Evolutionary conservation across 2,113 vertebrate species (phyloP).

Genomic region (Malurus elegans): DNA sequence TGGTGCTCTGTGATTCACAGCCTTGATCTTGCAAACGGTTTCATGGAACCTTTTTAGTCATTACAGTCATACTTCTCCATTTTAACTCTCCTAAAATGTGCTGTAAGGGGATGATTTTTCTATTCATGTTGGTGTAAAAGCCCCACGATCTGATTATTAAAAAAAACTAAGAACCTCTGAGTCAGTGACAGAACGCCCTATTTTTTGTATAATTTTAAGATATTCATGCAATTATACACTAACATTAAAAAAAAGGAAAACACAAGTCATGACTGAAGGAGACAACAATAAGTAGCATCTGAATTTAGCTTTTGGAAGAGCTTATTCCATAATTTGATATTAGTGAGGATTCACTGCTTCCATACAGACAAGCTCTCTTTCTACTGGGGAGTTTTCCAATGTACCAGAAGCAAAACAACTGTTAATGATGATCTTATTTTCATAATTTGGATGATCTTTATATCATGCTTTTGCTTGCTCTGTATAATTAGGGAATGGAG

Average conservation of each 20-base stretch:
- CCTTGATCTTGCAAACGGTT: neutral
- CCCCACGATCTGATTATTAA: neutral
- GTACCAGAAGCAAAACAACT: neutral
- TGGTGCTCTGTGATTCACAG: neutral
- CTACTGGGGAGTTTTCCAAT: neutral
- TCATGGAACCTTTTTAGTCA: neutral
- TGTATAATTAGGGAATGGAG: neutral
- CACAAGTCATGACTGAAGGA: neutral
- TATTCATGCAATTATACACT: neutral
- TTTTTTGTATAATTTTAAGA: neutral
- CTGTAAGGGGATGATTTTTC: neutral
- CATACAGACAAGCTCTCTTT: neutral
- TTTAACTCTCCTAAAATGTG: neutral
- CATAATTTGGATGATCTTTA: neutral
- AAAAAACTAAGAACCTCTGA: neutral
- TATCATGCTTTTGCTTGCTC: neutral
- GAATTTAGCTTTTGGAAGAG: neutral
- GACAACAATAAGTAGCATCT: neutral
- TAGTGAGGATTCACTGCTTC: neutral
- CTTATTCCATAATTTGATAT: neutral
- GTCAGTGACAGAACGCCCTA: neutral
- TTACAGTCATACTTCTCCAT: neutral
- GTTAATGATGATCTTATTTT: neutral
- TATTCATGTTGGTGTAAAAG: neutral
- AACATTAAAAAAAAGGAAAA: neutral